Percentiles rank a stretch among this genome's conserved stretches.
phyloP scores from a whole-genome alignment of 1,140 invertebrate species.

The Lucilia cuprina region DNA sequence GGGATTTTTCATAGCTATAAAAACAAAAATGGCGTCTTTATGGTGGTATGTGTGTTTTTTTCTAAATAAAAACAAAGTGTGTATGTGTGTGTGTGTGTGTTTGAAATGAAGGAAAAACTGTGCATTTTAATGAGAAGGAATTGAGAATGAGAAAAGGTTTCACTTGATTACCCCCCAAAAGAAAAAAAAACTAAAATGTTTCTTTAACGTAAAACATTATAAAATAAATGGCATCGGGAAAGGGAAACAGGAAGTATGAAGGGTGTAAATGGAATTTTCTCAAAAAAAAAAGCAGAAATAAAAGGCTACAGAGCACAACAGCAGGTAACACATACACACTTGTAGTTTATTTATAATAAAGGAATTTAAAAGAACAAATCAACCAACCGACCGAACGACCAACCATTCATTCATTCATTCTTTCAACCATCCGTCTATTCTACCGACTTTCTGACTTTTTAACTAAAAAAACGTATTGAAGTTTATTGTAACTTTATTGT shows the following conservation, averaged over 20 bases:
- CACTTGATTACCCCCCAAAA: not conserved
- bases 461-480: not conserved
- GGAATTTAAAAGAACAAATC: too few species aligned
- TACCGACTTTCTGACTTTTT: not conserved
- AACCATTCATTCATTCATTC: too few species aligned
- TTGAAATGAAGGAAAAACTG: not conserved
- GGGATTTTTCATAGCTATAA: not conserved
- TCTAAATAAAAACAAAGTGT: not conserved
- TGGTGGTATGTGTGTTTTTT: not conserved
- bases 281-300: not conserved
- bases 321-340: not conserved
- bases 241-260: slow-evolving; percentile 13
- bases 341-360: too few species aligned
- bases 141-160: not conserved
- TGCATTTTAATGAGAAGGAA: not conserved
- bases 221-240: not conserved
- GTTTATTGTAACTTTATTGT: not conserved
- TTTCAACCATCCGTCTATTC: not conserved
- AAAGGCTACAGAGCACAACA: not conserved
- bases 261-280: not conserved
- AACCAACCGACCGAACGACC: not conserved
- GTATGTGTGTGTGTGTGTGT: not conserved
- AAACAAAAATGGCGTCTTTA: slow-evolving; percentile 5
- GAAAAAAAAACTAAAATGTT: not conserved
- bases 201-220: not conserved